These are phyloP conservation scores for Gallinago jamesoni DNA, from an alignment of 2,113 vertebrate species.

Conservation along the genomic window DNA sequence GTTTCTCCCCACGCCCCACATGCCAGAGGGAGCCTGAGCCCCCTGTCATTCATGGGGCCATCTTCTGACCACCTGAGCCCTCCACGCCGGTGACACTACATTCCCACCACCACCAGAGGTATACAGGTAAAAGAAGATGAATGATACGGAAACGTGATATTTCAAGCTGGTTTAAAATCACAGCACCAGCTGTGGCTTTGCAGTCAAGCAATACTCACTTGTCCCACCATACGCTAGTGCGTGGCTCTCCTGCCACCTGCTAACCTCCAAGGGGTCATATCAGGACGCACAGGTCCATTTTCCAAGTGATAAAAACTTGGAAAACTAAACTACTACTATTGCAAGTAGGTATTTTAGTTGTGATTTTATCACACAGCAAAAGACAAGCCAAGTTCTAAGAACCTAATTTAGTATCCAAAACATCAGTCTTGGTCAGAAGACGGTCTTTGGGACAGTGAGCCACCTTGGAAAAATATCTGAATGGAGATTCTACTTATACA, in stretches of 20 bases:
- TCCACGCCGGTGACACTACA: background rate
- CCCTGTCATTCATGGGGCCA: accelerated
- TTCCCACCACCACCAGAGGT: background rate
- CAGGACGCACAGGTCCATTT: background rate
- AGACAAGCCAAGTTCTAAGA: background rate
- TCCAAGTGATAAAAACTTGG: background rate
- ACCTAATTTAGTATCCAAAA: background rate
- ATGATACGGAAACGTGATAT: accelerated
- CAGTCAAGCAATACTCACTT: background rate
- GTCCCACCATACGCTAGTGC: background rate
- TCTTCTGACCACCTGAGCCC: background rate
- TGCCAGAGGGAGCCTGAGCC: background rate
- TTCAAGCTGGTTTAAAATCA: background rate
- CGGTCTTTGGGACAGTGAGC: background rate
- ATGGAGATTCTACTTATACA: background rate
- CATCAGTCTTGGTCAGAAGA: accelerated
- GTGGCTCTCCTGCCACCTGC: background rate
- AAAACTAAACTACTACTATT: background rate
- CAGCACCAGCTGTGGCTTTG: background rate
- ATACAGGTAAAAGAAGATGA: background rate
- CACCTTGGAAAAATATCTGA: background rate
- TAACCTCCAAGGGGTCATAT: background rate
- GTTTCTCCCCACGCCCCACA: accelerated
- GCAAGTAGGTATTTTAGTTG: background rate
- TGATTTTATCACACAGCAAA: background rate